A percentile compares a stretch with the other conserved stretches of the same genome.
Evolutionary conservation across 2,113 vertebrate genomes (phyloP).

Genomic region (Corydoras sp.): DNA sequence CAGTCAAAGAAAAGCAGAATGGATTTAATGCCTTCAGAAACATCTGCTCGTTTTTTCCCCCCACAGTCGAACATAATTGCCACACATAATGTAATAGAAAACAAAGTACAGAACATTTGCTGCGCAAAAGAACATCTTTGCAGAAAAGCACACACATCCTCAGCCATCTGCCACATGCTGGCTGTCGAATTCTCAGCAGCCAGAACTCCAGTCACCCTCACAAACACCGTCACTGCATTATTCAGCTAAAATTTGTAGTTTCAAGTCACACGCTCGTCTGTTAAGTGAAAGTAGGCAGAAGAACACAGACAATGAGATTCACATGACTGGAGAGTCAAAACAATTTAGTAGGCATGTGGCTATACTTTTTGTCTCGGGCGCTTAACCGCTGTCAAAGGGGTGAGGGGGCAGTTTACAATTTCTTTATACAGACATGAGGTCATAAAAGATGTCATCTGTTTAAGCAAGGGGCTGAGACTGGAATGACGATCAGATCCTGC

Average conservation of each 20-base stretch:
- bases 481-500: constrained; percentile 9
- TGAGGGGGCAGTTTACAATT: background rate
- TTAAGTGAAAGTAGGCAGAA: no score
- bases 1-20: background rate
- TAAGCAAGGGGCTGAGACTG: background rate
- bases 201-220: constrained; percentile 49
- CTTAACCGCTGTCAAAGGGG: background rate
- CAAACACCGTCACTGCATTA: constrained; percentile 37
- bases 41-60: constrained; percentile 1
- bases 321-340: background rate
- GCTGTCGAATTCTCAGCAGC: constrained; percentile 36
- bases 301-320: constrained; percentile 24
- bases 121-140: background rate
- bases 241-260: no score
- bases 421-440: background rate
- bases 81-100: constrained; percentile 1
- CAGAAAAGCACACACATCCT: constrained; percentile 1
- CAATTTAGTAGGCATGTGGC: background rate
- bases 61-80: background rate
- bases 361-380: background rate
- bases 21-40: background rate
- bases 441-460: background rate
- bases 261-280: no score
- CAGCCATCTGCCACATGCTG: constrained; percentile 12
- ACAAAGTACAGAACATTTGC: background rate